Conservation (phyloP, 2,797 vertebrate genomes). For the Hydrolagus colliei region DNA sequence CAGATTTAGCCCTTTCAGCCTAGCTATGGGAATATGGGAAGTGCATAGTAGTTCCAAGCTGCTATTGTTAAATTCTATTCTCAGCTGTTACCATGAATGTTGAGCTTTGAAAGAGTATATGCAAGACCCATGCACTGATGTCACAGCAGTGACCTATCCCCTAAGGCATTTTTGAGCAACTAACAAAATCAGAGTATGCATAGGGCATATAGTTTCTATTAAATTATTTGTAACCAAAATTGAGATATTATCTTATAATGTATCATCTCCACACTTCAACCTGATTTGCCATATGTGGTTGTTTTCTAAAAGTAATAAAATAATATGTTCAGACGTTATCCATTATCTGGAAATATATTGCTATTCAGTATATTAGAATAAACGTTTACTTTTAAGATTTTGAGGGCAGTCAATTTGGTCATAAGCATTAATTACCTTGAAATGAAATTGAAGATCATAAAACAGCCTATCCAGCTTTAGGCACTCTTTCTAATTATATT, state of each 20-base stretch:
- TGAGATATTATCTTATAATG: too few species aligned
- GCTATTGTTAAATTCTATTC: slow-evolving; percentile 13
- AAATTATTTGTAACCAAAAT: too few species aligned
- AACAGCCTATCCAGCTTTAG: neutral
- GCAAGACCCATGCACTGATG: neutral
- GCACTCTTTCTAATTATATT: neutral
- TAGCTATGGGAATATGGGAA: neutral
- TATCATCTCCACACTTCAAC: too few species aligned
- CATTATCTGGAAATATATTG: too few species aligned
- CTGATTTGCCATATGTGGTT: too few species aligned
- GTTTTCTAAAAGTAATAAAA: too few species aligned
- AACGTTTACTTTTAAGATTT: too few species aligned
- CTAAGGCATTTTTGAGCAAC: neutral
- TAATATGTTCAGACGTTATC: too few species aligned
- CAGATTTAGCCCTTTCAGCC: neutral
- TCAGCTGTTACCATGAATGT: slow-evolving; percentile 6
- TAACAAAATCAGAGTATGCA: neutral
- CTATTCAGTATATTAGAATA: too few species aligned
- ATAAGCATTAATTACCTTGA: neutral
- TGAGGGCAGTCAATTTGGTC: neutral
- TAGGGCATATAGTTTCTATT: too few species aligned
- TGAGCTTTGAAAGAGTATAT: neutral
- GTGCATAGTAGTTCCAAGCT: neutral
- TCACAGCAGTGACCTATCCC: neutral
- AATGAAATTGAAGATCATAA: neutral